A percentile compares a stretch with the other conserved stretches of the same genome.
phyloP scores from a whole-genome alignment of 2,888 invertebrate species.

The Eristalinus sepulchralis region DNA sequence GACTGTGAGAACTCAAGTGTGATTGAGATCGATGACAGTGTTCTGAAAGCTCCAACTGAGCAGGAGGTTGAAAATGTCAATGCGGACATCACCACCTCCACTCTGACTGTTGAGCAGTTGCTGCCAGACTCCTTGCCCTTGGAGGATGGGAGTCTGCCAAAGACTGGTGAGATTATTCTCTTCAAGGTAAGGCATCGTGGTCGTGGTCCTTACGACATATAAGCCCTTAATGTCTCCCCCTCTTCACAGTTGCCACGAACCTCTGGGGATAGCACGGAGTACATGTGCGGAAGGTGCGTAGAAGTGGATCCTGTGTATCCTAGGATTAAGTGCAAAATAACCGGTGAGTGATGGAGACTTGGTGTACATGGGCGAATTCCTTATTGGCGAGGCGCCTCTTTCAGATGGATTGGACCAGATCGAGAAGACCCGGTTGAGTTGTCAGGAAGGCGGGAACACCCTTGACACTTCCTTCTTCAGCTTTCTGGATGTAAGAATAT shows the following conservation, averaged over 20 bases:
- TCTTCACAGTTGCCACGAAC: slow-evolving; percentile 19
- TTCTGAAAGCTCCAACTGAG: neutral
- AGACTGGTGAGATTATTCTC: slow-evolving; percentile 33
- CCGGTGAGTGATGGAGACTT: slow-evolving; percentile 1
- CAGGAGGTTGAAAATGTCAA: neutral
- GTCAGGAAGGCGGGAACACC: neutral
- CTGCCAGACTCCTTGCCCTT: slow-evolving; percentile 33
- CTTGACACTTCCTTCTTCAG: neutral
- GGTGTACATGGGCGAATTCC: neutral
- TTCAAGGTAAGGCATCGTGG: slow-evolving; percentile 37
- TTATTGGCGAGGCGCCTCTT: neutral
- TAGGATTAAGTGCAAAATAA: slow-evolving; percentile 25
- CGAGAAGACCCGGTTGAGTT: neutral
- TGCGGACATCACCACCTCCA: neutral
- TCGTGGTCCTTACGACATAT: neutral
- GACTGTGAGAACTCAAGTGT: slow-evolving; percentile 10
- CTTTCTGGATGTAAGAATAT: neutral
- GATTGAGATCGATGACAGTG: slow-evolving; percentile 51
- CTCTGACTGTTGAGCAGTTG: neutral
- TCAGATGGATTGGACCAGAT: slow-evolving; percentile 41
- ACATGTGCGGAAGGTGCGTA: slow-evolving; percentile 48
- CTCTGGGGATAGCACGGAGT: slow-evolving; percentile 25
- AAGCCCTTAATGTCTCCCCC: too few relatives aligned
- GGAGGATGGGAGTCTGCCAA: slow-evolving; percentile 1
- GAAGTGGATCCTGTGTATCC: neutral